These are phyloP conservation scores for Lycocerus yunnanus DNA, from an alignment of 2,888 invertebrate genomes.

Conservation along the genomic window DNA sequence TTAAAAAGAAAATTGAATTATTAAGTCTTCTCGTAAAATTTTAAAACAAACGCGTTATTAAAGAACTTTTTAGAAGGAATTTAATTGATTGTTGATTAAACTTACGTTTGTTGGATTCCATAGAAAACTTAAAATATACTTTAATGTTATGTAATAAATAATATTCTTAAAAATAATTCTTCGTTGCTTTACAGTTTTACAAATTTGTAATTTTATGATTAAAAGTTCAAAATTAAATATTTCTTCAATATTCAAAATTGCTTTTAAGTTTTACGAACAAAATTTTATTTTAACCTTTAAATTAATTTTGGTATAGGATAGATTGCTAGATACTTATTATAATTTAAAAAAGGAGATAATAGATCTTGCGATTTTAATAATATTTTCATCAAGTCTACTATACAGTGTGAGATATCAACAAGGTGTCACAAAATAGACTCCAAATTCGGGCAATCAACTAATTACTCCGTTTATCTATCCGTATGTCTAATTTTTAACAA, in stretches of 20 bases:
- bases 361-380: no score
- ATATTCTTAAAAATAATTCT: background rate
- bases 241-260: background rate
- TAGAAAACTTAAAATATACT: background rate
- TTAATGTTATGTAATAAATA: background rate
- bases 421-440: no score
- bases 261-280: background rate
- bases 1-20: background rate
- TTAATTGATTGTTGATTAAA: background rate
- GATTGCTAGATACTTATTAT: no score
- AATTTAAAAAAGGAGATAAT: no score
- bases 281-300: background rate
- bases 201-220: background rate
- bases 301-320: background rate
- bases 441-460: no score
- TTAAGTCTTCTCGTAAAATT: background rate
- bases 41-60: background rate
- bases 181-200: background rate
- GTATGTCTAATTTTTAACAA: background rate
- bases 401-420: no score
- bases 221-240: background rate
- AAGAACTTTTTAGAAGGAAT: background rate
- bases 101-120: background rate
- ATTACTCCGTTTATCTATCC: no score
- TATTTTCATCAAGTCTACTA: no score